phyloP scores from a whole-genome alignment of 1,140 invertebrate species.

The Sesamia nonagrioides region DNA sequence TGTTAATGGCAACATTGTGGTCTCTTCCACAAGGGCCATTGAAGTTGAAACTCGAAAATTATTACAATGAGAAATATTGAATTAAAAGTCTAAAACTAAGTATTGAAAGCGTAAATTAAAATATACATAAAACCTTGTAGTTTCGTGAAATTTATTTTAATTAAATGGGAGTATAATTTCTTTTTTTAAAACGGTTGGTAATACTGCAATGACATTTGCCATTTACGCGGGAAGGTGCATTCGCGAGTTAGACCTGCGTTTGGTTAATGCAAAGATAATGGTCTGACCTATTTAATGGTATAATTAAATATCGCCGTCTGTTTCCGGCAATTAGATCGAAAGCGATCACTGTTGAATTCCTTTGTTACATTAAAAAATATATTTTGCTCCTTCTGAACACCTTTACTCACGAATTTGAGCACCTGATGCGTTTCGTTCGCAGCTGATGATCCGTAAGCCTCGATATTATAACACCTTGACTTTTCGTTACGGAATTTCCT shows the following conservation, averaged over 20 bases:
- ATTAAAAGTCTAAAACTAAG: too few relatives aligned
- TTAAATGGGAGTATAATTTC: conserved; percentile 56
- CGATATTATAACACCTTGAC: conserved; percentile 78
- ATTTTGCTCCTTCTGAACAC: conserved; percentile 69
- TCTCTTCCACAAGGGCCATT: too few relatives aligned
- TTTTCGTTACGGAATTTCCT: conserved; percentile 82
- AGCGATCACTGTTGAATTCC: conserved; percentile 67
- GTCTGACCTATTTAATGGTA: conserved; percentile 77
- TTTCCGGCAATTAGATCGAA: conserved; percentile 80
- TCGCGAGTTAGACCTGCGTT: conserved; percentile 66
- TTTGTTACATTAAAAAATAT: conserved; percentile 70
- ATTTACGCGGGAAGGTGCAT: conserved; percentile 70
- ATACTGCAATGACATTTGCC: conserved; percentile 70
- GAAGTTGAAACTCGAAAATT: too few relatives aligned
- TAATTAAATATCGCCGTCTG: conserved; percentile 79
- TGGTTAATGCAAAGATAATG: conserved; percentile 77
- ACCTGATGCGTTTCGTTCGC: conserved; percentile 75
- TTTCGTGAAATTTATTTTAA: conserved; percentile 18
- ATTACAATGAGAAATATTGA: too few relatives aligned
- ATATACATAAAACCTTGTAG: background rate
- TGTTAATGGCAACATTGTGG: too few relatives aligned
- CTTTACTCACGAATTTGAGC: conserved; percentile 80
- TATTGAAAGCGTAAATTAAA: too few relatives aligned
- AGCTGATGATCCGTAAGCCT: conserved; percentile 67
- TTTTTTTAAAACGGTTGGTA: conserved; percentile 10